Conservation (phyloP, 2,797 vertebrate genomes). For the Jordanella pulchra region DNA sequence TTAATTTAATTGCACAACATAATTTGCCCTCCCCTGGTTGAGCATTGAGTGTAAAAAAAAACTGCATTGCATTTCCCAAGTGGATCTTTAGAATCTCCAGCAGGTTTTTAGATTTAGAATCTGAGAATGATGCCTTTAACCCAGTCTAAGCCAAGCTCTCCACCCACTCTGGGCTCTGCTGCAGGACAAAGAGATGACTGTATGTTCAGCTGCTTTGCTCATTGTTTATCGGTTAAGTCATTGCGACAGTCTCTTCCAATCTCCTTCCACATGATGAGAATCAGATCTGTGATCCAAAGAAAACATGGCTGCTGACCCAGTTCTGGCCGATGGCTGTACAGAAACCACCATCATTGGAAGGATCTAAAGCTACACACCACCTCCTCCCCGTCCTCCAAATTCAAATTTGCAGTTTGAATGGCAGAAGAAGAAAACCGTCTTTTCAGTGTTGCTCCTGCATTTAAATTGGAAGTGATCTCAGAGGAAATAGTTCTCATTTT, state of each 20-base stretch:
- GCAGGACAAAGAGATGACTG: not conserved
- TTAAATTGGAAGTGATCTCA: constrained; percentile 82
- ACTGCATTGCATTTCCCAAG: too few species aligned
- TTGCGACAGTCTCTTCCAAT: not conserved
- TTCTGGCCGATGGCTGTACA: not conserved
- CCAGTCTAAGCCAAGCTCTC: too few species aligned
- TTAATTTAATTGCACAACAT: too few species aligned
- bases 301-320: not conserved
- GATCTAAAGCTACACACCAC: constrained; percentile 59
- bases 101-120: too few species aligned
- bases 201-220: not conserved
- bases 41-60: too few species aligned
- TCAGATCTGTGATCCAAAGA: not conserved
- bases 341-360: constrained; percentile 54
- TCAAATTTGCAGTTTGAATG: constrained; percentile 76
- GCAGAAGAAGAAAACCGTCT: constrained; percentile 66
- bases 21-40: too few species aligned
- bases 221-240: not conserved
- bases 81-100: too few species aligned
- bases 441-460: constrained; percentile 60
- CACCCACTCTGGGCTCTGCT: too few species aligned
- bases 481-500: constrained; percentile 82
- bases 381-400: constrained; percentile 51
- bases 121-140: too few species aligned
- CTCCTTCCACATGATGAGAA: not conserved